Percentiles rank a stretch among this genome's conserved stretches.
Evolutionary conservation across 1,140 invertebrate species (phyloP).

Genomic region (Euura lappo): DNA sequence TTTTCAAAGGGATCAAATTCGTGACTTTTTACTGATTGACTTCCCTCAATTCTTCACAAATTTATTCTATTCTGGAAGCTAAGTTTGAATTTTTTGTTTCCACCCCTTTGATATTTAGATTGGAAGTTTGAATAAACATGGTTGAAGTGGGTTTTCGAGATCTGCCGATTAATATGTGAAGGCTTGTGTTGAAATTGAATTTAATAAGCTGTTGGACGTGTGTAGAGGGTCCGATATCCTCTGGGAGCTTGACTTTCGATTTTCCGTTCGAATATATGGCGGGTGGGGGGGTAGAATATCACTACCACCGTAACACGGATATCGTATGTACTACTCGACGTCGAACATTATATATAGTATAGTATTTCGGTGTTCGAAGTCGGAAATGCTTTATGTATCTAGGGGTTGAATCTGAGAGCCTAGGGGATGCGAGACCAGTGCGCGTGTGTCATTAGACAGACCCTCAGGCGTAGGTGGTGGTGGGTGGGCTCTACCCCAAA

Average conservation of each 20-base stretch:
- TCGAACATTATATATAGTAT: background rate
- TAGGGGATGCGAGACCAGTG: background rate
- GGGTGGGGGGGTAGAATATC: background rate
- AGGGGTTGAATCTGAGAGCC: background rate
- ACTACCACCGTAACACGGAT: background rate
- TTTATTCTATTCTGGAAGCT: too few species aligned
- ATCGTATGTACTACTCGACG: background rate
- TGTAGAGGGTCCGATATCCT: background rate
- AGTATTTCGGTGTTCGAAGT: background rate
- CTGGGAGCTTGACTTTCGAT: background rate
- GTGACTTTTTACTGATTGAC: too few species aligned
- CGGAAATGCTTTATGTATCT: conserved; percentile 4
- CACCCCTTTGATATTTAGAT: too few species aligned
- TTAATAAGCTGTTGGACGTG: background rate
- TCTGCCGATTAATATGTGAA: background rate
- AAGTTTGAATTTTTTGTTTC: too few species aligned
- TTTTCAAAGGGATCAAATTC: too few species aligned
- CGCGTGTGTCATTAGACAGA: background rate
- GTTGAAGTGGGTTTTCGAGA: background rate
- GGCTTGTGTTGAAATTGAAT: background rate
- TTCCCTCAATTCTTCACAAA: too few species aligned
- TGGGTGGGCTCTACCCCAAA: too few species aligned
- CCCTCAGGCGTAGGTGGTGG: background rate
- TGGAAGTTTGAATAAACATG: too few species aligned
- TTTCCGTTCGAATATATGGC: conserved; percentile 6